phyloP scores from a whole-genome alignment of 2,113 vertebrate species.

The Syngnathus floridae region DNA sequence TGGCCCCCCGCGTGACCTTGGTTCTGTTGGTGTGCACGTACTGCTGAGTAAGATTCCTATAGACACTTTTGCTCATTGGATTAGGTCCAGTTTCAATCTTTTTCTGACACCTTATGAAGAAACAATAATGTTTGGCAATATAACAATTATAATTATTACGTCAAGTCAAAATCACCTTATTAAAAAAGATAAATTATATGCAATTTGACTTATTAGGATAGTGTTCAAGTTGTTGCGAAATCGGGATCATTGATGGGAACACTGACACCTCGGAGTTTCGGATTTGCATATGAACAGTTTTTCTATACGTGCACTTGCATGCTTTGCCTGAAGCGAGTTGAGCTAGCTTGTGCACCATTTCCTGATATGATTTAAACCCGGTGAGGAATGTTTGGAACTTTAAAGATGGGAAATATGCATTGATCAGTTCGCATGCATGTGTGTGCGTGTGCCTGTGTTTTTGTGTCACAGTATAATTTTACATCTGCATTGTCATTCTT shows the following conservation, averaged over 20 bases:
- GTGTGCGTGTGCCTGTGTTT: neutral
- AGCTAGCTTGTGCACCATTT: conserved; percentile 3
- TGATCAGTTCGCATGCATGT: neutral
- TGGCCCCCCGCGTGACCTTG: conserved; percentile 14
- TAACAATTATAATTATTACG: neutral
- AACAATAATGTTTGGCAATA: neutral
- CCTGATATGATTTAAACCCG: neutral
- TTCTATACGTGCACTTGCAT: neutral
- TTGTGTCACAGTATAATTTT: conserved; percentile 1
- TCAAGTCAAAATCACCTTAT: too few species aligned
- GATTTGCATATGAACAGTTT: conserved; percentile 17
- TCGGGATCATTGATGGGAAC: neutral
- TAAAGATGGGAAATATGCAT: neutral
- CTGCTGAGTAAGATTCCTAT: conserved; percentile 29
- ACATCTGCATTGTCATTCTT: conserved; percentile 17
- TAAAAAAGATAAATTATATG: too few species aligned
- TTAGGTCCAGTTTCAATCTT: conserved; percentile 14
- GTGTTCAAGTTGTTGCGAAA: neutral
- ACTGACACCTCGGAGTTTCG: conserved; percentile 1
- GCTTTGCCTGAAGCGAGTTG: conserved; percentile 18
- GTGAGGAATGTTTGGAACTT: neutral
- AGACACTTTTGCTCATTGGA: conserved; percentile 34
- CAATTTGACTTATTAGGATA: too few species aligned
- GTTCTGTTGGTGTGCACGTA: conserved; percentile 15
- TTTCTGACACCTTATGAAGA: conserved; percentile 22